Evolutionary conservation across 2,888 invertebrate species (phyloP), one percentile per base, ranked within the genome.

Genomic region (Tethea ocularis): DNA sequence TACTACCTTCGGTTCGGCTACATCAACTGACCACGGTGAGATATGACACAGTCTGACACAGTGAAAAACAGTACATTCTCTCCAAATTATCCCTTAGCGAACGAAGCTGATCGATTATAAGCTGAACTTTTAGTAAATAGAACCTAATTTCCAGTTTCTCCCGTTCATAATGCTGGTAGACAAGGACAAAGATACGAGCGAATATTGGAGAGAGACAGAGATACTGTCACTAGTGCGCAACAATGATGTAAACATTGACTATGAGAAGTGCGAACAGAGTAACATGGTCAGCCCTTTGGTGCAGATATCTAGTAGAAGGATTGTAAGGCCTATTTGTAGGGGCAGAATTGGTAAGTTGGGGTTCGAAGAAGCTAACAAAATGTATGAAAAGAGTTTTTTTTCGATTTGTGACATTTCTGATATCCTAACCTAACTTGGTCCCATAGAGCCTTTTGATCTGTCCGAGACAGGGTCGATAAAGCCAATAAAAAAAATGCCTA

Each of bases 151-250:
- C 0, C 73, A 92, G 91, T 88, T 77, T 59, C 79, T 92, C 0
- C 87, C 89, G 1, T 89, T 91, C 64, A 83, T 84, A 72, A 83
- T 76, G 77, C 73, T 92, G 61, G 80, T 89, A 66, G 85, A 86
- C 57, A 78, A 78, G 51, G 72, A 80, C 41, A 82, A 81, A 60
- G 92, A 91, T 61, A 91, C 87, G 1, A 90, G 89, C 63, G 91
- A 92, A 62, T 92, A 84, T 62, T 92, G 92, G 92, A 82, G 91
- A 1, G 89, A 89, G 66, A 90, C 91, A 0, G 91, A 91, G 64
- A 87, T 92, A 22, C 65, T 91, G 7, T 83, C 87, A 0, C 71
- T 92, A 5, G 80, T 92, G 0, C 71, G 81, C 3, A 75, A 75
- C 22, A 82, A 82, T 20, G 86, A 86, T 54, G 62, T 64, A 4